Conservation (phyloP, 1,140 invertebrate genomes). For the Mya arenaria region DNA sequence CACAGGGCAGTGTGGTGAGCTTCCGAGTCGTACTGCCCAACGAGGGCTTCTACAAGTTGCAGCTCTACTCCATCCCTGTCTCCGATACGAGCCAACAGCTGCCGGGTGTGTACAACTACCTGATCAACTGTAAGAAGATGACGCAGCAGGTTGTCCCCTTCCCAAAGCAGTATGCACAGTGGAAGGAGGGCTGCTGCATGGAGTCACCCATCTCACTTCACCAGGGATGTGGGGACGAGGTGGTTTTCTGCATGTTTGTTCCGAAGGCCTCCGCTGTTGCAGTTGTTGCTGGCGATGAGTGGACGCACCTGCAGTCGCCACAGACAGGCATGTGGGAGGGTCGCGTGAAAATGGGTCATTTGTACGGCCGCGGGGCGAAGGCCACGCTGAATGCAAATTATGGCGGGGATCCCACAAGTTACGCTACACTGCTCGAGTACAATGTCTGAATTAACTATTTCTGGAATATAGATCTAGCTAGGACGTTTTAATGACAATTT, state of each 20-base stretch:
- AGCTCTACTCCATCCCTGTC: conserved; percentile 79
- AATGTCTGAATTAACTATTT: conserved; percentile 54
- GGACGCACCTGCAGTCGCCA: conserved; percentile 75
- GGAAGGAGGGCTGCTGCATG: conserved; percentile 81
- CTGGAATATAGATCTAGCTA: neutral
- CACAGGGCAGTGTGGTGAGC: conserved; percentile 66
- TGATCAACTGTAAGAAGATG: conserved; percentile 76
- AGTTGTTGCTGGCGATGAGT: conserved; percentile 77
- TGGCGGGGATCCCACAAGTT: conserved; percentile 76
- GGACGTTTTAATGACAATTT: neutral
- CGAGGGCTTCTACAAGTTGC: conserved; percentile 79
- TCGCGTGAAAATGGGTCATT: conserved; percentile 62
- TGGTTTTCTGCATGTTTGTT: conserved; percentile 74
- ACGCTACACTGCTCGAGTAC: conserved; percentile 79
- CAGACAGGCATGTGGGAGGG: conserved; percentile 76
- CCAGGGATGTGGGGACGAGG: conserved; percentile 57
- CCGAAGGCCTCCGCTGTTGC: conserved; percentile 77
- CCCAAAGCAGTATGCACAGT: conserved; percentile 81
- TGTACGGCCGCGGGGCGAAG: conserved; percentile 66
- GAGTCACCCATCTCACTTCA: conserved; percentile 69
- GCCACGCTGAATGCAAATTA: conserved; percentile 79
- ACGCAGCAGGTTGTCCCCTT: conserved; percentile 62
- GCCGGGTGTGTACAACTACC: conserved; percentile 81
- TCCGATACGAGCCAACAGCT: conserved; percentile 76
- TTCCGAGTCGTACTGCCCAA: conserved; percentile 75